Conservation (phyloP, 2,888 invertebrate genomes). For the Bombylius discolor region DNA sequence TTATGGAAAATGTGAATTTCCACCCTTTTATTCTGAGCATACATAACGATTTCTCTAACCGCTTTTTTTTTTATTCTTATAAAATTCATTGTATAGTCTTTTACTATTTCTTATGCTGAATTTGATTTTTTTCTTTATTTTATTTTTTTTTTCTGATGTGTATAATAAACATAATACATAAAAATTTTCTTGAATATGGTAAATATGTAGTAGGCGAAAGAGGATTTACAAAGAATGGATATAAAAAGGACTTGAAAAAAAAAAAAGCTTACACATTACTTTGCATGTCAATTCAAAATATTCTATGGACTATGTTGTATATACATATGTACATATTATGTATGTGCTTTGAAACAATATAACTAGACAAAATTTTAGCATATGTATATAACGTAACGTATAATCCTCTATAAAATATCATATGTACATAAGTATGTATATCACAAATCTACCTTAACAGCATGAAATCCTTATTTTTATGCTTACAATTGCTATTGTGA, state of each 20-base stretch:
- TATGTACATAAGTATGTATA: background rate
- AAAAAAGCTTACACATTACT: slow-evolving; percentile 6
- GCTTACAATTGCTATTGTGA: background rate
- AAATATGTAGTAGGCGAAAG: too few species aligned
- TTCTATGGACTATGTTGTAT: background rate
- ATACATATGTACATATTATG: background rate
- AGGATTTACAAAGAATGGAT: too few species aligned
- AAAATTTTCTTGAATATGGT: too few species aligned
- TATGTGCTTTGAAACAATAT: background rate
- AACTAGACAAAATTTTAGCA: background rate
- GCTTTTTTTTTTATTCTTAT: background rate
- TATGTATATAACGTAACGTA: too few species aligned
- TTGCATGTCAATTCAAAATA: slow-evolving; percentile 11
- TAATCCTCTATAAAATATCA: too few species aligned
- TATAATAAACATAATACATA: background rate
- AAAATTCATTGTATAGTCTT: background rate
- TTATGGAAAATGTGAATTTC: slow-evolving; percentile 10
- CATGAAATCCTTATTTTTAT: background rate
- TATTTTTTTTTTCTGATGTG: background rate
- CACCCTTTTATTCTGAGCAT: slow-evolving; percentile 13
- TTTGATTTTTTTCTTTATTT: background rate
- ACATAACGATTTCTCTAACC: slow-evolving; percentile 6
- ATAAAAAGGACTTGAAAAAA: background rate
- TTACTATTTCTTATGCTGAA: too few species aligned
- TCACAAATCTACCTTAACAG: background rate